Evolutionary conservation across 2,888 invertebrate genomes (phyloP).

Genomic region (Sussaba pulchella): DNA sequence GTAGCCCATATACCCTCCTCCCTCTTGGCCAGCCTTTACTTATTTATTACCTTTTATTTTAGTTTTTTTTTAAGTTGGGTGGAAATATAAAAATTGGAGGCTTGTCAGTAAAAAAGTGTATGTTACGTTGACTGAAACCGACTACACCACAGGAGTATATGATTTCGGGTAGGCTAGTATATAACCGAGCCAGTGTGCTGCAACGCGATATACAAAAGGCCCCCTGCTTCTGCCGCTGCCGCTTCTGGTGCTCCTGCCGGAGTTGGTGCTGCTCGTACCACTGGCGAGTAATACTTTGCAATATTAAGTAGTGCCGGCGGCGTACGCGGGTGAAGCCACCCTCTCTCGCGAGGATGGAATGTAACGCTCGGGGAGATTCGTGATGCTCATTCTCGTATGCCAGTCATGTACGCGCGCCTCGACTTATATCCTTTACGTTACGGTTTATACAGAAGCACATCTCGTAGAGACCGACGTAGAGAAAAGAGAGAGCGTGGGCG

Average conservation of each 20-base stretch:
- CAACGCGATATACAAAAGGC: conserved; percentile 42
- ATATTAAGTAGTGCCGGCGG: conserved; percentile 77
- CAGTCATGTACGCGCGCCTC: conserved; percentile 74
- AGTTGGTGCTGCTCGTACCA: conserved; percentile 39
- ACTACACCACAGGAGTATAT: conserved; percentile 48
- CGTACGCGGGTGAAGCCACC: conserved; percentile 44
- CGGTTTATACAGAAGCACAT: conserved; percentile 55
- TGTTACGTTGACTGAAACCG: conserved; percentile 34
- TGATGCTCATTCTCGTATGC: conserved; percentile 70
- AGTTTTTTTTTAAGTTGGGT: conserved; percentile 39
- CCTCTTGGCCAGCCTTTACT: no score
- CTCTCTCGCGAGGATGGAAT: conserved; percentile 57
- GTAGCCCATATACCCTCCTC: no score
- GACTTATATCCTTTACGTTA: conserved; percentile 78
- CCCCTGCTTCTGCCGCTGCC: conserved; percentile 49
- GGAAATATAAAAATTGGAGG: conserved; percentile 60
- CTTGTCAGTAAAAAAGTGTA: conserved; percentile 53
- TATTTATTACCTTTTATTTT: no score
- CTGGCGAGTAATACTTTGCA: conserved; percentile 76
- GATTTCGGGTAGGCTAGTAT: conserved; percentile 63
- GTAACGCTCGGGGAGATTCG: conserved; percentile 51
- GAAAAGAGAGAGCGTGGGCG: conserved; percentile 17
- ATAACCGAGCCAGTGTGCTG: conserved; percentile 36
- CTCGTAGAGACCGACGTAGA: conserved; percentile 31
- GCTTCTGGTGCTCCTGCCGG: background rate